Evolutionary conservation across 2,113 vertebrate genomes (phyloP).

Genomic region (Guaruba guarouba): DNA sequence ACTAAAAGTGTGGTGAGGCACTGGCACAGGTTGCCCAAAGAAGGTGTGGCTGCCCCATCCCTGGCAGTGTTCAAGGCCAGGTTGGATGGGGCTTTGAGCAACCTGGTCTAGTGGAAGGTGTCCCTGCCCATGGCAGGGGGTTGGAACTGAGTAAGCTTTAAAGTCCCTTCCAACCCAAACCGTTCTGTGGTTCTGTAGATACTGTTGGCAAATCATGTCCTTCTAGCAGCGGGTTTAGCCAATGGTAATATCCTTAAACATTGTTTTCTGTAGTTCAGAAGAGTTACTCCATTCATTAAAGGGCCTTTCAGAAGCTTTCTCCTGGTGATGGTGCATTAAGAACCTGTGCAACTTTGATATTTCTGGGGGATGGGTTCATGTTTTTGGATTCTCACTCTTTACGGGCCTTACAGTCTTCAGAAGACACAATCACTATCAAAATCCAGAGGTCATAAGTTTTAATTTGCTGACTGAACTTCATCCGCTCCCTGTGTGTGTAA

Average conservation of each 20-base stretch:
- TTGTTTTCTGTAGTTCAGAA: neutral
- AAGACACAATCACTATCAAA: neutral
- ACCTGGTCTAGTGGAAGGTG: neutral
- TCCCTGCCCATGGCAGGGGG: neutral
- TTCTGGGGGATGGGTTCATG: neutral
- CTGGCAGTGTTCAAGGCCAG: neutral
- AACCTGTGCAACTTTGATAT: neutral
- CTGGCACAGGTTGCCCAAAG: neutral
- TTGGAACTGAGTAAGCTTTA: neutral
- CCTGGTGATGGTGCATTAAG: neutral
- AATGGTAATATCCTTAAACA: neutral
- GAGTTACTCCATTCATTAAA: neutral
- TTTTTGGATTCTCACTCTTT: neutral
- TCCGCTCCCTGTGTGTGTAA: accelerated
- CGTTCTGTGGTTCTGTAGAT: neutral
- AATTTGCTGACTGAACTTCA: neutral
- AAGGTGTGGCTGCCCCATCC: neutral
- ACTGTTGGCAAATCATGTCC: neutral
- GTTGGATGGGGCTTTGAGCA: neutral
- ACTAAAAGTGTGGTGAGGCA: neutral
- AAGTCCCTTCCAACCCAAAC: neutral
- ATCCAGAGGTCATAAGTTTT: neutral
- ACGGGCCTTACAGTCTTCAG: neutral
- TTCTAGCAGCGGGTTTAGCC: neutral
- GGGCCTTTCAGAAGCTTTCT: neutral